Conservation (phyloP, 1,140 invertebrate species). For the Eriosoma lanigerum region DNA sequence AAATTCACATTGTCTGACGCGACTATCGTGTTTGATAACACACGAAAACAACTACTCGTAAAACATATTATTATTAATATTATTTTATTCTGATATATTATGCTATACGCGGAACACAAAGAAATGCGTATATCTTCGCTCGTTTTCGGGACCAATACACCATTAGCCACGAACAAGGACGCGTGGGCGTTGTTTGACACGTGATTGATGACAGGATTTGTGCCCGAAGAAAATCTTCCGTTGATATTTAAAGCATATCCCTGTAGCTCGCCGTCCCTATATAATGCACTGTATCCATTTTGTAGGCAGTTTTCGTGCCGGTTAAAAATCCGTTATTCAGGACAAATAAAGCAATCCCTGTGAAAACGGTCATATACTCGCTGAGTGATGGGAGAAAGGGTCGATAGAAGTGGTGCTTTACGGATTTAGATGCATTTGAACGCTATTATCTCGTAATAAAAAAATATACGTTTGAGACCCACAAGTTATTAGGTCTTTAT, state of each 20-base stretch:
- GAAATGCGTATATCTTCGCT: background rate
- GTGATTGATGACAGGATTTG: conserved; percentile 5
- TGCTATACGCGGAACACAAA: too few relatives aligned
- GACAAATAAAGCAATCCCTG: conserved; percentile 4
- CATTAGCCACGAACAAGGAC: background rate
- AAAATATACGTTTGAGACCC: conserved; percentile 5
- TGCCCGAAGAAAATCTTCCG: background rate
- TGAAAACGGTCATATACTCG: background rate
- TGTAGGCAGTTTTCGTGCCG: background rate
- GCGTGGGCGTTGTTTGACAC: background rate
- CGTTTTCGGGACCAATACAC: background rate
- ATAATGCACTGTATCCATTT: conserved; percentile 31
- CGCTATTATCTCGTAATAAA: background rate
- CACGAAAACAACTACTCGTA: too few relatives aligned
- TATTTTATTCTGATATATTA: background rate
- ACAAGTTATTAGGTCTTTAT: conserved; percentile 6
- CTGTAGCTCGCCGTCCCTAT: background rate
- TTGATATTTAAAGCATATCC: background rate
- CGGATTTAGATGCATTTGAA: conserved; percentile 24
- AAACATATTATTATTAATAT: background rate
- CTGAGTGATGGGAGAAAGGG: background rate
- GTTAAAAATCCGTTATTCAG: conserved; percentile 11
- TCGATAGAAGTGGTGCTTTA: background rate
- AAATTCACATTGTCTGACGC: too few relatives aligned
- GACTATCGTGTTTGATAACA: too few relatives aligned